These are phyloP conservation scores for Patella pellucida DNA, from an alignment of 2,888 invertebrate genomes.

Conservation along the genomic window DNA sequence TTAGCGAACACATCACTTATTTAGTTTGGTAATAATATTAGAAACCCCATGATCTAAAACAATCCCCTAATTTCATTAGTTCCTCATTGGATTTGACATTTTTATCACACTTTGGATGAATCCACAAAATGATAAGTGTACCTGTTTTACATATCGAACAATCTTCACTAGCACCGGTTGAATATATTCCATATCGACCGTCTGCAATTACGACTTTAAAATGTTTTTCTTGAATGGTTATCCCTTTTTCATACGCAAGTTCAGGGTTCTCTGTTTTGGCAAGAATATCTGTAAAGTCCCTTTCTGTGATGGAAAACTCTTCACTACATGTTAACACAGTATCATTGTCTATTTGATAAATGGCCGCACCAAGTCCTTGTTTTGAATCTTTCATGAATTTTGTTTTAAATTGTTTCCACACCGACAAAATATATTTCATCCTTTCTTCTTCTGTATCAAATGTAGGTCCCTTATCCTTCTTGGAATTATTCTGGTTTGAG, in stretches of 20 bases:
- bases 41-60: conserved; percentile 21
- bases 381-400: not conserved
- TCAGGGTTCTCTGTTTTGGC: not conserved
- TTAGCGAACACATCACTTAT: no score
- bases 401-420: not conserved
- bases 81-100: conserved; percentile 48
- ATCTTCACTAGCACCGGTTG: conserved; percentile 45
- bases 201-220: conserved; percentile 56
- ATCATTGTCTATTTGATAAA: not conserved
- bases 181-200: conserved; percentile 57
- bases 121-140: conserved; percentile 51
- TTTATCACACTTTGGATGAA: conserved; percentile 29
- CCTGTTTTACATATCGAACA: conserved; percentile 55
- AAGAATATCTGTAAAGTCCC: not conserved
- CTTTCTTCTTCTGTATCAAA: not conserved
- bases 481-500: no score
- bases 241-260: conserved; percentile 42
- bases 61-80: conserved; percentile 61
- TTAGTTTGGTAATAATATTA: not conserved
- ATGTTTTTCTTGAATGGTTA: conserved; percentile 44
- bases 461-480: no score
- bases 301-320: not conserved
- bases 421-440: not conserved
- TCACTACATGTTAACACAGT: not conserved
- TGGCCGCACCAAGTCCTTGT: not conserved